A percentile compares a stretch with the other conserved stretches of the same genome.
Evolutionary conservation across 64 coral and sea anemone species (phyloP).

Genomic region (Platygyra sinensis): DNA sequence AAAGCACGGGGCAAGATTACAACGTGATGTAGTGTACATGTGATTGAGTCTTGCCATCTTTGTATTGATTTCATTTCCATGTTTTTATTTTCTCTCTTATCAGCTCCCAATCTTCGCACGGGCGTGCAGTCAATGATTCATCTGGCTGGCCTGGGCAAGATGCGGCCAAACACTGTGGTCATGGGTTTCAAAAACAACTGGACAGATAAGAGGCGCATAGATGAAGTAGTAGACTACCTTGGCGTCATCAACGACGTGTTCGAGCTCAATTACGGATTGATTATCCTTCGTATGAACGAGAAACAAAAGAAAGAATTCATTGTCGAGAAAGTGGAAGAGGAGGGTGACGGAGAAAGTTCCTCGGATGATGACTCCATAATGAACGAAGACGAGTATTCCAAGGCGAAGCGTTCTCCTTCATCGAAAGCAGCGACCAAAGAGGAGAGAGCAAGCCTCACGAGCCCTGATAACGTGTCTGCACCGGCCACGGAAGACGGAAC

Average conservation of each 20-base stretch:
- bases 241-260: conserved; percentile 86
- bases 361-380: neutral
- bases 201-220: neutral
- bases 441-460: conserved; percentile 18
- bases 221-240: conserved; percentile 63
- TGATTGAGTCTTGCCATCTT: neutral
- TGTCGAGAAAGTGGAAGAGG: neutral
- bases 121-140: conserved; percentile 84
- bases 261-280: conserved; percentile 71
- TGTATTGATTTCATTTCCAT: neutral
- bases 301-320: conserved; percentile 34
- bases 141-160: conserved; percentile 76
- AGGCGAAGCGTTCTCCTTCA: neutral
- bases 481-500: conserved; percentile 13
- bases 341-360: neutral
- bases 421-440: neutral
- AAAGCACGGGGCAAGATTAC: too few relatives aligned
- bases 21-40: neutral
- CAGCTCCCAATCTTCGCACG: conserved; percentile 69
- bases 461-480: conserved; percentile 25
- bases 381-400: conserved; percentile 22
- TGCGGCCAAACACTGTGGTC: conserved; percentile 87
- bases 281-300: conserved; percentile 68
- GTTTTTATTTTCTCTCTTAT: neutral
- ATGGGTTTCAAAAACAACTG: conserved; percentile 87